Base-by-base conservation (phyloP, 1,140 invertebrate species). In the Lepidurus arcticus region DNA sequence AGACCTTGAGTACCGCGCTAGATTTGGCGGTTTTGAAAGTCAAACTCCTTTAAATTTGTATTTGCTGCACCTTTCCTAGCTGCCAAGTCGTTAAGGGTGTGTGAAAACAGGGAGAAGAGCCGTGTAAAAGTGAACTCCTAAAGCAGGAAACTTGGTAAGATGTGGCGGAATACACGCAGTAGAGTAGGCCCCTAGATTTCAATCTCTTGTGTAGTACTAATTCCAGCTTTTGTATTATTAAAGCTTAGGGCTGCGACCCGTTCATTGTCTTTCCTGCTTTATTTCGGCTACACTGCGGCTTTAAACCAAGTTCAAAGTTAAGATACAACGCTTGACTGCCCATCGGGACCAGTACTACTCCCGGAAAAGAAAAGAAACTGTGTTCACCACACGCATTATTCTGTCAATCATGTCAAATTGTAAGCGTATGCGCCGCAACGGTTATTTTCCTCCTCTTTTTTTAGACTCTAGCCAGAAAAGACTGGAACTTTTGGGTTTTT, bases 221-320 rank as follows among this genome's bases (percentile, higher is more conserved):
- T 65, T 65, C 53, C 53, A 21, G 53, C n/a, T 65, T 65, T 65
- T 65, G 53, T 65, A 21, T 65, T 65, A 65, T 65, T 65, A 65
- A 65, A 21, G 53, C 53, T 65, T 65, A 13, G 53, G 13, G 53
- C 16, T 65, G 0, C 26, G 26, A 34, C 26, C 26, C 53, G 8
- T 65, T 65, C 53, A 65, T 65, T 65, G 53, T 65, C 53, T 65
- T 65, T 47, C 21, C 53, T 21, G 16, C 21, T 65, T 65, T 21
- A 65, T 16, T 16, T 9, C 21, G 53, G 53, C 16, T 65, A 65
- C 53, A 21, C 53, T n/a, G 53, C 53, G 53, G 53, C 53, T 65
- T 65, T 65, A 21, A 34, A 7, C 9, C 53, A 21, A 65, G 53
- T n/a, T 65, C 53, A 65, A 65, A 65, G 53, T 65, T 65, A 65